Conservation (phyloP, 2,113 vertebrate species). For the Centropus unirufus region DNA sequence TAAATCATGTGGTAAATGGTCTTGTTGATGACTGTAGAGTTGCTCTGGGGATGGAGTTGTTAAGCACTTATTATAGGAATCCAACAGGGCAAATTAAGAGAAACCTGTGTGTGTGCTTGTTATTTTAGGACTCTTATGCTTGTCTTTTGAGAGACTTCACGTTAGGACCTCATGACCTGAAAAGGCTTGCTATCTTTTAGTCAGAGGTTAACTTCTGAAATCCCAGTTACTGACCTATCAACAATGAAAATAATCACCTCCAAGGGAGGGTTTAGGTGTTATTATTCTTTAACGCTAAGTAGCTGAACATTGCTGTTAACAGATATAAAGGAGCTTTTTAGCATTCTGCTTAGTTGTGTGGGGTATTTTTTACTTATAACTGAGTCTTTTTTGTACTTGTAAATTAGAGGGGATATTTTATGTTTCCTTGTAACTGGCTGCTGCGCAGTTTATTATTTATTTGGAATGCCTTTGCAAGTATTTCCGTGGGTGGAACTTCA, state of each 20-base stretch:
- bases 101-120: slow-evolving; percentile 76
- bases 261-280: slow-evolving; percentile 44
- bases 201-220: slow-evolving; percentile 60
- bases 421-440: slow-evolving; percentile 15
- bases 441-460: not conserved
- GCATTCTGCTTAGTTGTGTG: slow-evolving; percentile 12
- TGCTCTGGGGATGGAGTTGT: slow-evolving; percentile 76
- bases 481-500: not conserved
- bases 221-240: slow-evolving; percentile 69
- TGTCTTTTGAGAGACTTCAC: slow-evolving; percentile 61
- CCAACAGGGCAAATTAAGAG: slow-evolving; percentile 84
- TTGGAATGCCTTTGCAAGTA: not conserved
- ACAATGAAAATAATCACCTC: slow-evolving; percentile 68
- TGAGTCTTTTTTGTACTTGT: slow-evolving; percentile 28
- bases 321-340: slow-evolving; percentile 39
- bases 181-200: slow-evolving; percentile 69
- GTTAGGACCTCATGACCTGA: slow-evolving; percentile 73
- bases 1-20: slow-evolving; percentile 84
- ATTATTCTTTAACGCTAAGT: slow-evolving; percentile 58
- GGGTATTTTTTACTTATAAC: slow-evolving; percentile 32
- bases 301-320: slow-evolving; percentile 58
- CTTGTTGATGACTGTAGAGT: slow-evolving; percentile 79
- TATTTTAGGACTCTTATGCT: slow-evolving; percentile 76
- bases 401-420: slow-evolving; percentile 42
- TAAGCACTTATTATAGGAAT: slow-evolving; percentile 80